Conservation (phyloP, 2,797 vertebrate species). For the Poecilia picta region DNA sequence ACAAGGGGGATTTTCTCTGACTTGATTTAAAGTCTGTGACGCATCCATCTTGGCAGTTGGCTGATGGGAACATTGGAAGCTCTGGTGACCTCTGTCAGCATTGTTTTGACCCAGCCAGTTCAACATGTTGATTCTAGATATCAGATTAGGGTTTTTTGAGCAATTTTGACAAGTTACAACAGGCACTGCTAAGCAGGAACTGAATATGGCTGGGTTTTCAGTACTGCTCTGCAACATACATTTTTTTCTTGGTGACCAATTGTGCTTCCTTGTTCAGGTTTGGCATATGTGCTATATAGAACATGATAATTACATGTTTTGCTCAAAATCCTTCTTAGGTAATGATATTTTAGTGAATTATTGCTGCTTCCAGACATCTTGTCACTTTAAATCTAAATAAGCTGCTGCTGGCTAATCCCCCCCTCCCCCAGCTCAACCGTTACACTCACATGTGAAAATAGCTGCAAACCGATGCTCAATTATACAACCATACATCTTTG, state of each 20-base stretch:
- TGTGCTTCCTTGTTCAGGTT: too few relatives aligned
- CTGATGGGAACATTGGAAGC: neutral
- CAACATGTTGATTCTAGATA: neutral
- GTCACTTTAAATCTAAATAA: too few relatives aligned
- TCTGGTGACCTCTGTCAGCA: slow-evolving; percentile 6
- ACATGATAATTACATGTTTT: too few relatives aligned
- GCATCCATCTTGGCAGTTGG: neutral
- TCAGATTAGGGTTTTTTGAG: neutral
- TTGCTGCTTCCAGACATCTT: too few relatives aligned
- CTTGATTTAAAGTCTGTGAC: neutral
- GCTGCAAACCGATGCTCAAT: too few relatives aligned
- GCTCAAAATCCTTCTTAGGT: too few relatives aligned
- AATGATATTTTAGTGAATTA: too few relatives aligned
- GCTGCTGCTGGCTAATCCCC: too few relatives aligned
- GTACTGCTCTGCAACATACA: neutral
- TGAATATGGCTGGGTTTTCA: neutral
- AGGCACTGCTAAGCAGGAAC: neutral
- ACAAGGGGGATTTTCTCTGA: neutral
- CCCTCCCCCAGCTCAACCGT: too few relatives aligned
- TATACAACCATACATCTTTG: too few relatives aligned
- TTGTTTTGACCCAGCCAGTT: neutral
- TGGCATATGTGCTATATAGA: too few relatives aligned
- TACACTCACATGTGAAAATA: too few relatives aligned
- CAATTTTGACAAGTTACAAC: neutral
- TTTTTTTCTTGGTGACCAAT: neutral